Evolutionary conservation across 2,113 vertebrate genomes (phyloP), one percentile per base, ranked within the genome.

Genomic region (Scartelaos histophorus): DNA sequence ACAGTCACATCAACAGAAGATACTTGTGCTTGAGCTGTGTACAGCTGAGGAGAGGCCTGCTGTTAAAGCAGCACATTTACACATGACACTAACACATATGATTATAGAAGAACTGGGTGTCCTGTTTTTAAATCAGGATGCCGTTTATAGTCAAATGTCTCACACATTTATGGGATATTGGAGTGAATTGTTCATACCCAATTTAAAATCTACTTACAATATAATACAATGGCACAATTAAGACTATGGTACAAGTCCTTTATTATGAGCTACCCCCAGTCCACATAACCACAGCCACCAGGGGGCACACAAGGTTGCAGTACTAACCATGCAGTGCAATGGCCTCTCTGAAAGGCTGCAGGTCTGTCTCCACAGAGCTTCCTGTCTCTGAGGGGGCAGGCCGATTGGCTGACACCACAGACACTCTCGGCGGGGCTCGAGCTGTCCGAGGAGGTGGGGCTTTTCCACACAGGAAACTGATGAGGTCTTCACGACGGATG

Each of bases 341-440:
- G 91, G 98, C 98, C 95, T 99, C 97, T 93, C 97, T 95, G 94
- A 99, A 99, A 81, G 98, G 97, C 92, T 99, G 97, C 92, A 99
- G 94, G 92, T 99, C 98, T 19, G 98, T 96, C 93, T 99, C 98
- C 89, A 97, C 96, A 81, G 98, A 98, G 73, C 94, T 97, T 89
- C 94, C 96, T 57, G 96, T 96, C 93, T 98, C 97, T 64, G 96
- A 93, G 56, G 97, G 92, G 70, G 97, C 86, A 71, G 96, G 94
- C 87, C 97, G 92, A 89, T 94, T 97, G 66, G 97, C 94, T 79
- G 97, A 95, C 90, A 99, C 95, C 95, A 98, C 95, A 92, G 96
- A 93, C 85, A 97, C 94, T 94, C 95, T 95, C 86, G 97, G 96
- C 64, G 97, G 95, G 90, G 96, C 95, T 71, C 96, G 94, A 85